These are phyloP conservation scores for Ichneumoninae sp. DNA, from an alignment of 2,888 invertebrate species.

Conservation along the genomic window DNA sequence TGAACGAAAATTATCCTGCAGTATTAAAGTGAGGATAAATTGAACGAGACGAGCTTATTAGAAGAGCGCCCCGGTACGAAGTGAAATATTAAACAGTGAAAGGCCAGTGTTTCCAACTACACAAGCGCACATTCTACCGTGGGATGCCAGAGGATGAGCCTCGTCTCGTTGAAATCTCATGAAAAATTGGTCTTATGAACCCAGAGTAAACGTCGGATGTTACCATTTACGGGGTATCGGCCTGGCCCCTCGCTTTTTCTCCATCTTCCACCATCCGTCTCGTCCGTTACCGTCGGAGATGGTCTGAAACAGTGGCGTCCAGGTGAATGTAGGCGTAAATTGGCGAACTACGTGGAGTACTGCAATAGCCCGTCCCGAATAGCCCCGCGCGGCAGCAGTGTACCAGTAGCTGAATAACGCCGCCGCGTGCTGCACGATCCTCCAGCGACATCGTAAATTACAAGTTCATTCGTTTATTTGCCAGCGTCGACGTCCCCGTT, in stretches of 20 bases:
- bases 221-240: constrained; percentile 14
- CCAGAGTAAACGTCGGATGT: constrained; percentile 4
- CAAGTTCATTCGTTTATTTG: constrained; percentile 74
- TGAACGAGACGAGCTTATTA: constrained; percentile 44
- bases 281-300: constrained; percentile 9
- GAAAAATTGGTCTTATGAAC: constrained; percentile 45
- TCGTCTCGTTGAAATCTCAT: constrained; percentile 25
- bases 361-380: not conserved
- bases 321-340: constrained; percentile 39
- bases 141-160: constrained; percentile 4
- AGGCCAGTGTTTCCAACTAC: not conserved
- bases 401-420: constrained; percentile 17
- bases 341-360: constrained; percentile 38
- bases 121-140: not conserved
- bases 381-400: not conserved
- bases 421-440: constrained; percentile 57
- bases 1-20: constrained; percentile 27
- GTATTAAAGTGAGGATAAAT: constrained; percentile 35
- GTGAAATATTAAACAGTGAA: constrained; percentile 22
- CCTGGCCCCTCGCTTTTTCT: not conserved
- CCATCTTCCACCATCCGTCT: constrained; percentile 1
- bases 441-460: constrained; percentile 66
- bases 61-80: constrained; percentile 20
- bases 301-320: not conserved
- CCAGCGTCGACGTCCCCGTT: constrained; percentile 36